These are phyloP conservation scores for Fundulus diaphanus DNA, from an alignment of 2,797 vertebrate genomes.

Conservation along the genomic window DNA sequence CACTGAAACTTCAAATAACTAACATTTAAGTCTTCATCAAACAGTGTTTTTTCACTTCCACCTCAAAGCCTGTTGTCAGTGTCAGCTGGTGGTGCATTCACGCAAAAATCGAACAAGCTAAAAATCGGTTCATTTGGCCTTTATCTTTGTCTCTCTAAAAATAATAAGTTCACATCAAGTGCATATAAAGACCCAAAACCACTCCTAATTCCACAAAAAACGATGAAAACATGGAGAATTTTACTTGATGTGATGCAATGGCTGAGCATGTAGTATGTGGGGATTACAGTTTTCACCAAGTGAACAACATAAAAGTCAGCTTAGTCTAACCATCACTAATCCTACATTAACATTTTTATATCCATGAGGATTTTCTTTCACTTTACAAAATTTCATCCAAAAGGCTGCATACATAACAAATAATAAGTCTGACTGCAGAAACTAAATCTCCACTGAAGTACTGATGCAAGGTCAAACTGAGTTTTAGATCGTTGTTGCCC, in stretches of 20 bases:
- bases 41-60: not conserved
- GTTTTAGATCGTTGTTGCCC: constrained; percentile 9
- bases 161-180: not conserved
- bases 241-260: not conserved
- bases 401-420: not conserved
- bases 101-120: not conserved
- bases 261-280: not conserved
- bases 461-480: constrained; percentile 25
- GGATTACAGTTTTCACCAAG: constrained; percentile 13
- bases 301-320: constrained; percentile 29
- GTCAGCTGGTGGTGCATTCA: not conserved
- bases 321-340: constrained; percentile 19
- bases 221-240: not conserved
- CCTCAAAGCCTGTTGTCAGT: not conserved
- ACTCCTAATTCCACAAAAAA: not conserved
- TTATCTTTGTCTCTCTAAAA: not conserved
- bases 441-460: constrained; percentile 3
- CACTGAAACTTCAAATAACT: not conserved
- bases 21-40: not conserved
- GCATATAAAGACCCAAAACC: not conserved
- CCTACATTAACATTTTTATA: constrained; percentile 35
- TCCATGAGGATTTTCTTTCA: constrained; percentile 23
- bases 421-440: not conserved
- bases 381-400: constrained; percentile 11
- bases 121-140: not conserved